These are phyloP conservation scores for Bombus superbus DNA, from an alignment of 1,140 invertebrate genomes.

Conservation along the genomic window DNA sequence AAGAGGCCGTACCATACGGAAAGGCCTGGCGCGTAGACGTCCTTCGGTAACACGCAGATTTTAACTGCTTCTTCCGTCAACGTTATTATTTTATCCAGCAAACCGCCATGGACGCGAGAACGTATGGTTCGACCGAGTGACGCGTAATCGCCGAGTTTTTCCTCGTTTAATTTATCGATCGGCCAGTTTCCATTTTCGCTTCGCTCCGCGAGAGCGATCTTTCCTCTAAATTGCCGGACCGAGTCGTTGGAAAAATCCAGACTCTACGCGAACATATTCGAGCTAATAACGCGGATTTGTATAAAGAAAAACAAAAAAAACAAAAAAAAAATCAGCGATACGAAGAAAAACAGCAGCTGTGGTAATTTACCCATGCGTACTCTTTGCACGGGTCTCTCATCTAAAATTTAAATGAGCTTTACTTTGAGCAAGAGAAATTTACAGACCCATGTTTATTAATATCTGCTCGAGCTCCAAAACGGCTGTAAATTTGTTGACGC, in stretches of 20 bases:
- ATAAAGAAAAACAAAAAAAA: too few species aligned
- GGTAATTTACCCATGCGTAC: neutral
- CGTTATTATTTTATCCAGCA: constrained; percentile 52
- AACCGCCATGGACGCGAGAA: constrained; percentile 25
- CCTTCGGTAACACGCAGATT: constrained; percentile 48
- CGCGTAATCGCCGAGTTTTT: neutral
- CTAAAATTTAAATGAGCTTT: constrained; percentile 24
- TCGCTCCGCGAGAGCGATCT: neutral
- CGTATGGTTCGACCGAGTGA: neutral
- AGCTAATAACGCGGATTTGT: too few species aligned
- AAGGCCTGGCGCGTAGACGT: constrained; percentile 37
- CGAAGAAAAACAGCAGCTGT: neutral
- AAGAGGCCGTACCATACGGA: neutral
- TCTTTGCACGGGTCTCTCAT: neutral
- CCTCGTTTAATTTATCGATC: constrained; percentile 30
- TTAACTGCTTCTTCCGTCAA: constrained; percentile 51
- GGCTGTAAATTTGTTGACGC: constrained; percentile 18
- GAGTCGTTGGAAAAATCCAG: neutral
- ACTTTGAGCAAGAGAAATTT: neutral
- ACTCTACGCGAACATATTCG: neutral
- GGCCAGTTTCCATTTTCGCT: neutral
- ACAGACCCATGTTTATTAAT: constrained; percentile 21
- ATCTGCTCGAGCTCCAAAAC: neutral
- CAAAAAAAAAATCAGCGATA: neutral
- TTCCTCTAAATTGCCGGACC: too few species aligned